Evolutionary conservation across 2,113 vertebrate species (phyloP), one percentile per base, ranked within the genome.

Genomic region (Anoplopoma fimbria): DNA sequence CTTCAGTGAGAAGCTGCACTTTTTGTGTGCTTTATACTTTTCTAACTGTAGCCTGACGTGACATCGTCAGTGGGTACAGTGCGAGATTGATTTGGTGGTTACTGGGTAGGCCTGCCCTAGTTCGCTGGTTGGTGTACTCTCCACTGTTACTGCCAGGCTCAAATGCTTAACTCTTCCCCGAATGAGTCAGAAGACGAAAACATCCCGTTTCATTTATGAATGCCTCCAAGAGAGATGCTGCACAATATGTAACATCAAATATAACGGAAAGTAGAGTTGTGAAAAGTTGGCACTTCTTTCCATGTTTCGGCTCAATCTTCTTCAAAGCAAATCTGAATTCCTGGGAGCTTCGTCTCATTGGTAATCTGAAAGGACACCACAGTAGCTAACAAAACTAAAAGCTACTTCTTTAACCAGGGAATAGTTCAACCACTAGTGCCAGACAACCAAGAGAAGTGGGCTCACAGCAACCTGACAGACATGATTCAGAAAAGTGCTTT

Each of bases 141-240:
- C 23, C 8, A 38, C 31, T 47, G 53, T 49, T 21, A 21, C 47
- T 21, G 47, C 47, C 17, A 19, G 47, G 47, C 47, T 49, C 6
- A 49, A 70, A 23, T 57, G 25, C 8, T 19, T n/a, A n/a, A 53
- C 51, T n/a, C 15, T 65, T 64, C 31, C 14, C 25, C 3, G 33
- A 31, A n/a, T n/a, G n/a, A 81, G 40, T n/a, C 31, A 36, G 1
- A 19, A 17, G 25, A 8, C 13, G 29, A 61, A 81, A 75, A 40
- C 23, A 49, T 69, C n/a, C 17, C 42, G 63, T 75, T 69, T 61
- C 29, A 70, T 77, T 67, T 19, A 42, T 60, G 8, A 67, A 38
- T 17, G n/a, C 14, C 23, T 40, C 25, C 0, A 29, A 17, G 45
- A 70, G 19, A 79, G 4, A 31, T 4, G 15, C 45, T 45, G 4